Percentiles rank a stretch among this genome's conserved stretches.
Conservation (phyloP, 1,140 invertebrate species). For the Diachasmimorpha longicaudata region DNA sequence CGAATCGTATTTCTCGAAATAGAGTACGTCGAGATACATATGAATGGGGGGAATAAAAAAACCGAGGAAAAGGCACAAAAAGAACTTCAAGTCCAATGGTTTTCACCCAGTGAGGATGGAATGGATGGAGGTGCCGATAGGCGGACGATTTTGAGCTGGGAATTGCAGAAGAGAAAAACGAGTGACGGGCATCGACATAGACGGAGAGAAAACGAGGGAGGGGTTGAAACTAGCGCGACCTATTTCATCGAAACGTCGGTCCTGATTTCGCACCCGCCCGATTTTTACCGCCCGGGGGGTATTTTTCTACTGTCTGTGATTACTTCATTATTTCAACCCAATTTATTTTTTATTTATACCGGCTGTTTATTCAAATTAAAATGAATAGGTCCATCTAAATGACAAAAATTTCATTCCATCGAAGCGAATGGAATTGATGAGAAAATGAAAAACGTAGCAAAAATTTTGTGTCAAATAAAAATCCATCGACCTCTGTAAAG, state of each 20-base stretch:
- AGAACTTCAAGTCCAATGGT: background rate
- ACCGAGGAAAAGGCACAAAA: background rate
- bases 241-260: slow-evolving; percentile 28
- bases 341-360: background rate
- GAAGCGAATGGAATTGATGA: background rate
- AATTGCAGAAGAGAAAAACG: slow-evolving; percentile 29
- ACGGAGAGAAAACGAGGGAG: background rate
- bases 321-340: background rate
- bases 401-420: background rate
- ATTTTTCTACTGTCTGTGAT: background rate
- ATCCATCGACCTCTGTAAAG: no score
- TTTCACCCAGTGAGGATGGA: background rate
- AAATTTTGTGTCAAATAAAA: background rate
- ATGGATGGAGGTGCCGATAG: slow-evolving; percentile 16
- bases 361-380: no score
- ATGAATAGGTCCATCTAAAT: background rate
- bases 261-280: background rate
- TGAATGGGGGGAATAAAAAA: background rate
- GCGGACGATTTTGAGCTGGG: slow-evolving; percentile 24
- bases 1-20: background rate
- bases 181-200: slow-evolving; percentile 19
- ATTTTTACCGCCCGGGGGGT: background rate
- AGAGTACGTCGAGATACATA: background rate
- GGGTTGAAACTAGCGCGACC: background rate
- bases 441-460: no score